These are phyloP conservation scores for Stenodema calcarata DNA, from an alignment of 2,888 invertebrate genomes.

Conservation along the genomic window DNA sequence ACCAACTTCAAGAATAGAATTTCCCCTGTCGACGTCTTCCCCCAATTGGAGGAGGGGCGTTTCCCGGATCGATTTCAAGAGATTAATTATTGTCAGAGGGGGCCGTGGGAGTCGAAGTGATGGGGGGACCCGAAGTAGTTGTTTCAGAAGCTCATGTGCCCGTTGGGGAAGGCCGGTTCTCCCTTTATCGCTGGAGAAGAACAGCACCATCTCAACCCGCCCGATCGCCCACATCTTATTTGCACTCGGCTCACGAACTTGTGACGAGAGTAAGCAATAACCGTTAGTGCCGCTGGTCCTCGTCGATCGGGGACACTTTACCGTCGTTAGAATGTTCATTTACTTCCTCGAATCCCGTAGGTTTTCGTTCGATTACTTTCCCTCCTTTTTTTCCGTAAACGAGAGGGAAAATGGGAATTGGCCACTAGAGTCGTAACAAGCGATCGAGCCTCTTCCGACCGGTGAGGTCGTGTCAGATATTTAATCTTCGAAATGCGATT, in stretches of 20 bases:
- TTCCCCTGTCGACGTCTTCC: not conserved
- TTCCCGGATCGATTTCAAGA: slow-evolving; percentile 16
- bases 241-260: slow-evolving; percentile 45
- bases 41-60: not conserved
- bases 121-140: not conserved
- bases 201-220: not conserved
- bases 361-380: not conserved
- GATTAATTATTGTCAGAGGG: slow-evolving; percentile 24
- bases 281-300: slow-evolving; percentile 34
- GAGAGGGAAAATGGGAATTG: not conserved
- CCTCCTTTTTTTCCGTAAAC: not conserved
- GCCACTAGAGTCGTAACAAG: not conserved
- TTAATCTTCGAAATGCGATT: no score
- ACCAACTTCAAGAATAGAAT: no score
- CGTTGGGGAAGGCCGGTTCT: not conserved
- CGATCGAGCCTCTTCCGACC: not conserved
- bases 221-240: slow-evolving; percentile 28
- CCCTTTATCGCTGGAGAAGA: not conserved
- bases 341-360: not conserved
- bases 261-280: slow-evolving; percentile 47
- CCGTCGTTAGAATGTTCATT: slow-evolving; percentile 32
- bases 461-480: no score
- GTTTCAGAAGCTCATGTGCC: slow-evolving; percentile 27
- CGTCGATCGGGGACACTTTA: slow-evolving; percentile 16
- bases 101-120: not conserved